phyloP scores from a whole-genome alignment of 2,113 vertebrate genomes.

The Podarcis cretensis region DNA sequence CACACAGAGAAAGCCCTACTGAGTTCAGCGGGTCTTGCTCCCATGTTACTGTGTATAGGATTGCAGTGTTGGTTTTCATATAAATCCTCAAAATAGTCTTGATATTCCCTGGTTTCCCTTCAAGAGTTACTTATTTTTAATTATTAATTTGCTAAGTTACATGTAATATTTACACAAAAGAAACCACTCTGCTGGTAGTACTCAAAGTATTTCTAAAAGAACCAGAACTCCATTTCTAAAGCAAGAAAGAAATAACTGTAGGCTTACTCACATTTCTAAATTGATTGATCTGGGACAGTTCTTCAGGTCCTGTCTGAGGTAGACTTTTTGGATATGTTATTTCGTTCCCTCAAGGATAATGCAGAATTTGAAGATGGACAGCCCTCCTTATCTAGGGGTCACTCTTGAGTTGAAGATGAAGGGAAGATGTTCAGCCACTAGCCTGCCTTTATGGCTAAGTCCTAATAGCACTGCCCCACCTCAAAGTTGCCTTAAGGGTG shows the following conservation, averaged over 20 bases:
- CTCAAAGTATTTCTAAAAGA: constrained; percentile 1
- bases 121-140: rapidly evolving
- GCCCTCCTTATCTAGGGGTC: not conserved
- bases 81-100: not conserved
- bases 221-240: not conserved
- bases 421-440: not conserved
- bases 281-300: not conserved
- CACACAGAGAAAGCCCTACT: no score
- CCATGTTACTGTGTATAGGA: not conserved
- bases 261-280: not conserved
- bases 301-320: constrained; percentile 6
- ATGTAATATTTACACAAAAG: constrained; percentile 15
- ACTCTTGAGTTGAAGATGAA: not conserved
- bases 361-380: not conserved
- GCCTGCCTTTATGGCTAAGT: not conserved
- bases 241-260: not conserved
- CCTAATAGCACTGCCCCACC: not conserved
- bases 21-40: not conserved
- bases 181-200: constrained; percentile 26
- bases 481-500: not conserved
- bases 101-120: not conserved
- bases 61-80: not conserved
- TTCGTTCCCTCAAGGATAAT: not conserved
- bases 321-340: constrained; percentile 7
- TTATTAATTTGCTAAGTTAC: not conserved